Conservation (phyloP, 2,113 vertebrate species). For the Mionectes macconnelli region DNA sequence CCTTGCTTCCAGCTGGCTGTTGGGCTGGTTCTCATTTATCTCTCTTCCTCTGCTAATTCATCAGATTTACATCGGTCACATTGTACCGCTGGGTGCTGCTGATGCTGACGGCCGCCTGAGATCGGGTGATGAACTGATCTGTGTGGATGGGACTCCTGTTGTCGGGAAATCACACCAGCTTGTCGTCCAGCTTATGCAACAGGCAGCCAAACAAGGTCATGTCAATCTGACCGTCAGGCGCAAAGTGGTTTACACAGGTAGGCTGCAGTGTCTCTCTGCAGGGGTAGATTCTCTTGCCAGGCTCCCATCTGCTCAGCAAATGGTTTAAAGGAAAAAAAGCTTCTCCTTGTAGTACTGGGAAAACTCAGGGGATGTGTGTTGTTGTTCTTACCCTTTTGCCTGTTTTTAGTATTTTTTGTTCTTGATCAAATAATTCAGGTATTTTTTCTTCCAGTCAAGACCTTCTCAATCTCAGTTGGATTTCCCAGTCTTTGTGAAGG, state of each 20-base stretch:
- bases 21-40: background rate
- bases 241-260: constrained; percentile 90
- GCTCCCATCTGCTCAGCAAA: constrained; percentile 28
- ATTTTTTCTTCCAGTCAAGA: background rate
- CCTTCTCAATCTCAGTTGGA: background rate
- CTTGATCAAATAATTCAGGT: background rate
- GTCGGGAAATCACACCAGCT: constrained; percentile 98
- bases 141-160: constrained; percentile 95
- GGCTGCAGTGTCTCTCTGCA: constrained; percentile 16
- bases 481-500: background rate
- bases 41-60: background rate
- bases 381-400: background rate
- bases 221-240: constrained; percentile 97
- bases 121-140: constrained; percentile 95
- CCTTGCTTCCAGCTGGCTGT: background rate
- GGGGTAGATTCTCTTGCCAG: background rate
- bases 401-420: background rate
- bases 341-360: background rate
- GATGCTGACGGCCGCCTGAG: constrained; percentile 94
- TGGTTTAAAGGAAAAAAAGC: background rate
- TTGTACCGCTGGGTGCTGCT: constrained; percentile 95
- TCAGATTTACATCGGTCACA: constrained; percentile 99
- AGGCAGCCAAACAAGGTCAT: constrained; percentile 97
- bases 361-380: background rate
- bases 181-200: constrained; percentile 98